Evolutionary conservation across 2,888 invertebrate genomes (phyloP).

Genomic region (Diaperis boleti): DNA sequence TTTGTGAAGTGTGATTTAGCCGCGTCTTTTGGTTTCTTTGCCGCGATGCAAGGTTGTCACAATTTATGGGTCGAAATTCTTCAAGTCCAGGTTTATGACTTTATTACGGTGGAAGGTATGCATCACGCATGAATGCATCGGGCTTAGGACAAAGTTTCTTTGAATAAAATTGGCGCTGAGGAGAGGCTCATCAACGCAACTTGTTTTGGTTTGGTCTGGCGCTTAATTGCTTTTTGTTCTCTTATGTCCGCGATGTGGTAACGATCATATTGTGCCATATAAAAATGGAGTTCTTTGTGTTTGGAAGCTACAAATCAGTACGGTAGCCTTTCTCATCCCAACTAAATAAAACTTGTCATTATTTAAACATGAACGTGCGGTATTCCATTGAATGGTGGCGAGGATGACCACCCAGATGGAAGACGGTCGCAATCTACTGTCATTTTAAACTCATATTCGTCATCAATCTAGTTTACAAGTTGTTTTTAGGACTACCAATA

Average conservation of each 20-base stretch:
- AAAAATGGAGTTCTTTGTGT: constrained; percentile 39
- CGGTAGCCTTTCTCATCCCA: constrained; percentile 42
- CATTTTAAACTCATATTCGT: constrained; percentile 44
- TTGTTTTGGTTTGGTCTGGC: constrained; percentile 28
- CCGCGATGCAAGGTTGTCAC: constrained; percentile 1
- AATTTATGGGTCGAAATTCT: constrained; percentile 39
- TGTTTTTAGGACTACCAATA: constrained; percentile 41
- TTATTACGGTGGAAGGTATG: constrained; percentile 27
- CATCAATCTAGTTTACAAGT: constrained; percentile 46
- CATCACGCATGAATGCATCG: constrained; percentile 27
- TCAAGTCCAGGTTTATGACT: constrained; percentile 31
- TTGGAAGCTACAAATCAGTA: constrained; percentile 43
- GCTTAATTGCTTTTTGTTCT: constrained; percentile 22
- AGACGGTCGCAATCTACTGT: constrained; percentile 44
- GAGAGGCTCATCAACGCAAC: constrained; percentile 7
- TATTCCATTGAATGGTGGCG: constrained; percentile 38
- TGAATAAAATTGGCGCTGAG: constrained; percentile 24
- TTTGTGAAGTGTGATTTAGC: constrained; percentile 12
- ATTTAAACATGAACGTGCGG: constrained; percentile 45
- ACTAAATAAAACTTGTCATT: constrained; percentile 44
- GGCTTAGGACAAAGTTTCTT: constrained; percentile 17
- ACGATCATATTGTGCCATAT: constrained; percentile 33
- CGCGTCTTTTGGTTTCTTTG: constrained; percentile 15
- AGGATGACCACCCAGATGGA: constrained; percentile 44
- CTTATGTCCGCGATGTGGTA: constrained; percentile 19